Base-by-base conservation (phyloP, 2,113 vertebrate species). In the Pundamilia nyererei region DNA sequence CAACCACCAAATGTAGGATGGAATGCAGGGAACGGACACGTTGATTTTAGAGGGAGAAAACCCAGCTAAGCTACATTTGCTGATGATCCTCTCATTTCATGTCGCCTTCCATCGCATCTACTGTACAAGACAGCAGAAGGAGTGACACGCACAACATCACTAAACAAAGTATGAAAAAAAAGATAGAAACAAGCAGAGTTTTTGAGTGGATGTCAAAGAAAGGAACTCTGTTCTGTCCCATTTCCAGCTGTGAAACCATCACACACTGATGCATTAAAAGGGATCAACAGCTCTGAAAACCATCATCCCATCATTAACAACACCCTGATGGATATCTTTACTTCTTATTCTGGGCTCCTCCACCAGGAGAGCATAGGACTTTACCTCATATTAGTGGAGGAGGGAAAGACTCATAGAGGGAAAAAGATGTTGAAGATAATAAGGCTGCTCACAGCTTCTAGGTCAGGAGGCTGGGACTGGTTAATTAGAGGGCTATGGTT, bases 401-500 rank as follows among this genome's bases (percentile, higher is more conserved):
- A 68, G 47, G 58, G 80, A 47, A 77, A 85, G 17, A 7, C 53
- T 83, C 21, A 2, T 10, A 53, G 51, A 87, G 21, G 56, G 65
- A 5, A 79, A 54, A 85, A 86, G 62, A 88, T 88, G 80, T 35
- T 26, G 51, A 88, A 62, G 80, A 93, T 91, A 91, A 89, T 85
- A 88, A 85, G 80, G 56, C 79, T 51, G 89, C 91, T 92, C 72
- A 80, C 80, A 87, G 91, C 87, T 87, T 72, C 72, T 26, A 17
- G 90, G 91, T 95, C 90, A 90, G 81, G 38, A 83, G 90, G 89
- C 82, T 89, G 91, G 87, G 87, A 89, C 84, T 91, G 87, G 86
- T 93, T 94, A 92, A 95, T 95, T 92, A 94, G 92, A 89, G 17
- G 72, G 83, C 83, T 86, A n/a, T 85, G 88, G 83, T 84, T 86